Conservation (phyloP, 2,888 invertebrate genomes). For the Formica aserva region DNA sequence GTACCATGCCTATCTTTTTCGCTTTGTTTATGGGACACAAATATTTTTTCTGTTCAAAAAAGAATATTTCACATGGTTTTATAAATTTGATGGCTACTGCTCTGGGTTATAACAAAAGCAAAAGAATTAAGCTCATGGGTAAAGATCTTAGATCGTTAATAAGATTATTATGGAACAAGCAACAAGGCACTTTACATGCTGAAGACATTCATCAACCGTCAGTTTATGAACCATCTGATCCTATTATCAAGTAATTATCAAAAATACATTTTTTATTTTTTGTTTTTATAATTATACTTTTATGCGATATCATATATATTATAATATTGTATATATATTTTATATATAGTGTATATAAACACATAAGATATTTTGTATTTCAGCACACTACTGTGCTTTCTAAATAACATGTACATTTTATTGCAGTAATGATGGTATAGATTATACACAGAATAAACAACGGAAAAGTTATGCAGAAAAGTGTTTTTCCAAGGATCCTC, state of each 20-base stretch:
- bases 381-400: not conserved
- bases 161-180: conserved; percentile 70
- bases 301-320: not conserved
- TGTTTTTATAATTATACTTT: not conserved
- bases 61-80: conserved; percentile 60
- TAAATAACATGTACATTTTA: not conserved
- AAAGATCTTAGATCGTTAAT: conserved; percentile 78
- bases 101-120: conserved; percentile 71
- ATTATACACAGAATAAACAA: conserved; percentile 78
- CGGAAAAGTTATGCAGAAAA: conserved; percentile 74
- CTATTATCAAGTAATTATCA: conserved; percentile 58
- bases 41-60: conserved; percentile 78
- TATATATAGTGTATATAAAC: not conserved
- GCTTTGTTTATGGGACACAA: conserved; percentile 77
- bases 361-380: conserved; percentile 28
- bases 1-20: conserved; percentile 66
- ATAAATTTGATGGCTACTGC: conserved; percentile 65
- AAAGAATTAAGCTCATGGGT: conserved; percentile 75
- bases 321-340: not conserved
- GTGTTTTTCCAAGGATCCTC: conserved; percentile 77
- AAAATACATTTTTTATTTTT: conserved; percentile 4
- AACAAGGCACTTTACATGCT: conserved; percentile 56
- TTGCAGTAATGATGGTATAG: conserved; percentile 77
- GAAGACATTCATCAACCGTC: conserved; percentile 50
- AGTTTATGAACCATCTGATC: conserved; percentile 51